phyloP scores from a whole-genome alignment of 2,113 vertebrate genomes.

The Hassar affinis region DNA sequence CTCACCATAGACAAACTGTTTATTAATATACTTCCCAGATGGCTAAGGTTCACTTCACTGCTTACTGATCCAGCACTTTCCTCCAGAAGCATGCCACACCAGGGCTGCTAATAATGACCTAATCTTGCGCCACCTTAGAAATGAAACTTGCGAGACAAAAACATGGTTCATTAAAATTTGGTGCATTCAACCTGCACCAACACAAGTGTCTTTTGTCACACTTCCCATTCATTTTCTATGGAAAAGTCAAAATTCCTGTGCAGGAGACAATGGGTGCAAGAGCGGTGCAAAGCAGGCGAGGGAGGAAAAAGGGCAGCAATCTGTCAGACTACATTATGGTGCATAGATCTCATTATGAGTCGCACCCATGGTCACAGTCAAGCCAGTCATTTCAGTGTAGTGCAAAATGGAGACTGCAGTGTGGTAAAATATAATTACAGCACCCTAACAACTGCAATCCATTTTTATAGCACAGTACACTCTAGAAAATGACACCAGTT shows the following conservation, averaged over 20 bases:
- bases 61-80: not conserved
- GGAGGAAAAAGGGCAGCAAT: not conserved
- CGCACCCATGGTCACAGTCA: not conserved
- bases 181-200: not conserved
- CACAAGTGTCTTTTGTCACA: not conserved
- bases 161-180: not conserved
- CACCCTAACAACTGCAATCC: not conserved
- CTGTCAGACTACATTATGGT: not conserved
- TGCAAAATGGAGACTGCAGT: not conserved
- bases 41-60: not conserved
- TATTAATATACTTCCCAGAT: not conserved
- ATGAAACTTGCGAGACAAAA: not conserved
- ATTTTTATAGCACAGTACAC: not conserved
- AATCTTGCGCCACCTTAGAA: not conserved
- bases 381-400: not conserved
- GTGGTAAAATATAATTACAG: not conserved
- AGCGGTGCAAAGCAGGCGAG: not conserved
- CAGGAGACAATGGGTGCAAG: not conserved
- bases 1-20: not conserved
- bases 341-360: not conserved
- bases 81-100: no score
- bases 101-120: not conserved
- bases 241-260: not conserved
- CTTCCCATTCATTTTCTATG: not conserved
- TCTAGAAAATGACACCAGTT: not conserved